Base-by-base conservation (phyloP, 2,888 invertebrate species). In the Epirrita christyi region DNA sequence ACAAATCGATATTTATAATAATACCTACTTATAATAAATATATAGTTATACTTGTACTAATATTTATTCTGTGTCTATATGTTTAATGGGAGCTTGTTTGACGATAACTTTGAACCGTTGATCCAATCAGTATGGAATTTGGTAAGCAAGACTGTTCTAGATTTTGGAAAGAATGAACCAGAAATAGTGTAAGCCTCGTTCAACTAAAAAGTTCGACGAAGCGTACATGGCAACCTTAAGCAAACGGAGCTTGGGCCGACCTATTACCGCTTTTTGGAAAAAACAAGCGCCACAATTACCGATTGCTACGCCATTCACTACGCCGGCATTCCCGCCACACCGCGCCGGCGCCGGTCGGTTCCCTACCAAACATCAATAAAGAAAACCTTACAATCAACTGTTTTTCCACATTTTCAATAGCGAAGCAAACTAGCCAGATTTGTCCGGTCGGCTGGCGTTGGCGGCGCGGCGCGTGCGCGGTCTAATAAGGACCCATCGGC, bases 221-320 rank as follows among this genome's bases (percentile, higher is more conserved):
- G n/a, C n/a, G n/a, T n/a, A n/a, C n/a, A n/a, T n/a, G n/a, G n/a
- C n/a, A n/a, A n/a, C n/a, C n/a, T 65, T 62, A 61, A 63, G 64
- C 62, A 54, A 63, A 49, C 48, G 40, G 61, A 21, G 43, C 37
- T 36, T 47, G 48, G 32, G 50, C 55, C 54, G 46, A 53, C 43
- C 61, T 59, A 59, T 59, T 54, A 61, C 49, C 34, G 63, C 57
- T 59, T 56, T 62, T 53, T 38, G 55, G 51, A 63, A 63, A 64
- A 67, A 61, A 64, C 64, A 59, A 67, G 67, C 67, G 67, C 67
- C 67, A 65, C 67, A 65, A 67, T 67, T 67, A 67, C 63, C 63
- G 65, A 62, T 65, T 67, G 63, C 62, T 55, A 67, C 67, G 65
- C 60, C 52, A 44, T 63, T 48, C 48, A 42, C 49, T 41, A 62